Conservation (phyloP, 2,113 vertebrate genomes). For the Myrmophylax atrothorax region DNA sequence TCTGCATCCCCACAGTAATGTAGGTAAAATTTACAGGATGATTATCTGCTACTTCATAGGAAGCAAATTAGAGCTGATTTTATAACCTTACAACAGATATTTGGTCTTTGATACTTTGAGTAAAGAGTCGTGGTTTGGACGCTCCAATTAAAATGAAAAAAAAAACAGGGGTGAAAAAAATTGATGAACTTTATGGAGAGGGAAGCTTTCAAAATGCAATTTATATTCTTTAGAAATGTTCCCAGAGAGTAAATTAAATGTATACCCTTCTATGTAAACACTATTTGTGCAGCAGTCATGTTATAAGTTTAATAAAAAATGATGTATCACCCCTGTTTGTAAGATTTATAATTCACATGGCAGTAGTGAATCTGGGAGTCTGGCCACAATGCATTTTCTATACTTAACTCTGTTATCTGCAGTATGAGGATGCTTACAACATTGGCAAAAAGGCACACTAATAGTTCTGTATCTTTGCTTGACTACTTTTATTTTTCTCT, state of each 20-base stretch:
- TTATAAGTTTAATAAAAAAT: slow-evolving; percentile 83
- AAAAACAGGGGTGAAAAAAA: background rate
- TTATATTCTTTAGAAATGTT: slow-evolving; percentile 78
- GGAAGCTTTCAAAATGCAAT: slow-evolving; percentile 75
- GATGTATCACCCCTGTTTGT: slow-evolving; percentile 75
- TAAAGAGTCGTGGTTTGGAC: slow-evolving; percentile 39
- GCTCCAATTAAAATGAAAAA: slow-evolving; percentile 75
- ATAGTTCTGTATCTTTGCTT: background rate
- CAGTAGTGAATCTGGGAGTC: slow-evolving; percentile 75
- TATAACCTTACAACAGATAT: slow-evolving; percentile 62
- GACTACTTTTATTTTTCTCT: background rate
- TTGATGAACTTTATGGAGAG: slow-evolving; percentile 73
- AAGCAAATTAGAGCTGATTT: slow-evolving; percentile 81
- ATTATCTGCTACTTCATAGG: slow-evolving; percentile 75
- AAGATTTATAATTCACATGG: slow-evolving; percentile 81
- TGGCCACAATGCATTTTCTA: slow-evolving; percentile 78
- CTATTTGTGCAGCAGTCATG: slow-evolving; percentile 76
- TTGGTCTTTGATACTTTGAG: slow-evolving; percentile 72
- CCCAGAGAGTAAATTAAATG: slow-evolving; percentile 77
- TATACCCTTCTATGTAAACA: slow-evolving; percentile 79
- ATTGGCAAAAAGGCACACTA: slow-evolving; percentile 33
- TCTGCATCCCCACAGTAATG: slow-evolving; percentile 55
- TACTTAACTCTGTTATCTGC: slow-evolving; percentile 82
- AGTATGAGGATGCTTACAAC: slow-evolving; percentile 61
- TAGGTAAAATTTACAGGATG: slow-evolving; percentile 81